Conservation (phyloP, 2,888 invertebrate genomes). For the Anarsia innoxiella region DNA sequence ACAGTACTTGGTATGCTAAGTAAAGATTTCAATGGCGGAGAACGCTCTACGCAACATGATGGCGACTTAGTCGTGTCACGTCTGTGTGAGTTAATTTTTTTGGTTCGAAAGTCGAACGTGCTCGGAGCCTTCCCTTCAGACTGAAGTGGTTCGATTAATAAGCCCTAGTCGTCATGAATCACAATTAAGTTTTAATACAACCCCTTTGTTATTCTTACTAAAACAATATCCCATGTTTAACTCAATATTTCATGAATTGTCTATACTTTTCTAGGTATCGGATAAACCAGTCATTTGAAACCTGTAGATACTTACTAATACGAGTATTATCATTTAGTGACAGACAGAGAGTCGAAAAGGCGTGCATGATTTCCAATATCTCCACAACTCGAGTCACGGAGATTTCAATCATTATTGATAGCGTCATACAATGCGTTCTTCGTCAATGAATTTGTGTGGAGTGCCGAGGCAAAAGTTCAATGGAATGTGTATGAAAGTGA, state of each 20-base stretch:
- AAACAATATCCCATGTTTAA: too few species aligned
- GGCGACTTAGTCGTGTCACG: slow-evolving; percentile 53
- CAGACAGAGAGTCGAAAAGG: slow-evolving; percentile 52
- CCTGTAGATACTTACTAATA: slow-evolving; percentile 45
- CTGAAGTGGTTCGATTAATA: slow-evolving; percentile 48
- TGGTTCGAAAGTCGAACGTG: slow-evolving; percentile 46
- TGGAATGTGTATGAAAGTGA: slow-evolving; percentile 49
- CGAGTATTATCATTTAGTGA: slow-evolving; percentile 51
- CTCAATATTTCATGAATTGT: too few species aligned
- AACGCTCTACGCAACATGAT: slow-evolving; percentile 47
- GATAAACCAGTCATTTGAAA: slow-evolving; percentile 33
- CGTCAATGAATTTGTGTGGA: slow-evolving; percentile 29
- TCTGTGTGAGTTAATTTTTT: slow-evolving; percentile 40
- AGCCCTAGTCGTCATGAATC: slow-evolving; percentile 22
- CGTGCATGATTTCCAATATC: slow-evolving; percentile 48
- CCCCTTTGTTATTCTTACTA: too few species aligned
- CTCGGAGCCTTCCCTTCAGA: slow-evolving; percentile 37
- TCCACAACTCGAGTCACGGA: slow-evolving; percentile 32
- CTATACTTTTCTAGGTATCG: too few species aligned
- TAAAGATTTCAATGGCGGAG: slow-evolving; percentile 57
- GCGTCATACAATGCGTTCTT: slow-evolving; percentile 47
- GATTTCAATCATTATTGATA: slow-evolving; percentile 35
- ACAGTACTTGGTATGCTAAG: slow-evolving; percentile 62
- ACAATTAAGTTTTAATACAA: neutral
- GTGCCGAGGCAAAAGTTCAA: slow-evolving; percentile 41